Evolutionary conservation across 2,888 invertebrate species (phyloP), one percentile per base, ranked within the genome.

Genomic region (Sphecodes monilicornis): DNA sequence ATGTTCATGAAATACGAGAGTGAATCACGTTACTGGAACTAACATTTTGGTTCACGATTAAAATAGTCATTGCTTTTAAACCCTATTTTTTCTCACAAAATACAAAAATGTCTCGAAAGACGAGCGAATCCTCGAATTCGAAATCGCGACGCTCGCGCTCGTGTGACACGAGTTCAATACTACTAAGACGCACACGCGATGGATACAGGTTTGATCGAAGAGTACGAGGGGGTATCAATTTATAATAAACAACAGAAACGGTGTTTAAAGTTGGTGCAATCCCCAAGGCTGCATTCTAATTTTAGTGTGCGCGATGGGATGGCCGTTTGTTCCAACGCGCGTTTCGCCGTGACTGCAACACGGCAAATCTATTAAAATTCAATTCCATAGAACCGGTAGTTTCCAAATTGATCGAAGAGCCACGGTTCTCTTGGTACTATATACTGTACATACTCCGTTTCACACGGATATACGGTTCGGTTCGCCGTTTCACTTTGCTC

Each of bases 241-340:
- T 78, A 77, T 54, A 66, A 80, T 69, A 60, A 43, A 46, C 36
- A 16, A n/a, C 46, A 71, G 80, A 73, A 66, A 76, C 66, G 82
- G 57, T 75, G 66, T 60, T 84, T 88, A 77, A 72, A 72, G 79
- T 76, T 73, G 57, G 50, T 84, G 86, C 87, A 79, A 88, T 88
- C 83, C 78, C 76, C 88, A 89, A 89, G 84, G 88, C 64, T 80
- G 71, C 22, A 77, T 82, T 87, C 90, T 85, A 90, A 90, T 88
- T 89, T 89, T 88, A 88, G 82, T 75, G 26, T 46, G 66, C 41
- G 43, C 76, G 68, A 36, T 36, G 78, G 64, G 80, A 70, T 70
- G 84, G 54, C 68, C 81, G 73, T 77, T 77, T 66, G 46, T 50
- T 50, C 76, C 70, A 79, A 57, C 69, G 81, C 75, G 83, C 46